Conservation (phyloP, 2,888 invertebrate species). For the Ischnus inquisitorius region DNA sequence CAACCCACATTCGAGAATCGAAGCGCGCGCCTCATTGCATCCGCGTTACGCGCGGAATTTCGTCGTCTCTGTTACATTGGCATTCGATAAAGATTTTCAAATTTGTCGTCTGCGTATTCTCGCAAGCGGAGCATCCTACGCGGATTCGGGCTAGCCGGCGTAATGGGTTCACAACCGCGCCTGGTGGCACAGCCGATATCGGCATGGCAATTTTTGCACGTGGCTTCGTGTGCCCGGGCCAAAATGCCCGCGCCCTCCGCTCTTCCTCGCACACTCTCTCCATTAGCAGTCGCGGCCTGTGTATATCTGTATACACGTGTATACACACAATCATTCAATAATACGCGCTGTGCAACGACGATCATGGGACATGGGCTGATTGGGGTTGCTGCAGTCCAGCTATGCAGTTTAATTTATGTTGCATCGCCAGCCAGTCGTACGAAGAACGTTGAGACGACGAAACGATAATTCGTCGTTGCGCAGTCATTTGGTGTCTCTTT, state of each 20-base stretch:
- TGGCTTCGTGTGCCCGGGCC: constrained; percentile 19
- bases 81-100: constrained; percentile 66
- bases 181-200: constrained; percentile 69
- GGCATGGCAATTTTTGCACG: constrained; percentile 78
- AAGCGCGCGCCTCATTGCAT: constrained; percentile 12
- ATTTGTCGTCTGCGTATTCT: constrained; percentile 72
- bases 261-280: constrained; percentile 54
- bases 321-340: constrained; percentile 73
- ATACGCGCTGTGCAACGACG: constrained; percentile 77
- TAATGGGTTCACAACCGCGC: constrained; percentile 28
- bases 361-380: constrained; percentile 81
- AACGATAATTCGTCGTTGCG: constrained; percentile 49
- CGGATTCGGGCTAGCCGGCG: constrained; percentile 62
- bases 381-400: constrained; percentile 79
- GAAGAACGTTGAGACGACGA: constrained; percentile 56
- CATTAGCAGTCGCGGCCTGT: constrained; percentile 31
- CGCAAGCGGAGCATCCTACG: constrained; percentile 51
- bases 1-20: neutral
- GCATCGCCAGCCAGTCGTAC: constrained; percentile 82
- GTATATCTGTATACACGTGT: constrained; percentile 66
- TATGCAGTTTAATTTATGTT: constrained; percentile 83
- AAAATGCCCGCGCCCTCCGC: constrained; percentile 39
- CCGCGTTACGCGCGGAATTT: constrained; percentile 6
- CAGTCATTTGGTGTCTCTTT: constrained; percentile 5
- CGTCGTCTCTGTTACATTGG: neutral